Conservation (phyloP, 37 sponge, comb jelly and placozoan genomes). For the Spongia lamella region DNA sequence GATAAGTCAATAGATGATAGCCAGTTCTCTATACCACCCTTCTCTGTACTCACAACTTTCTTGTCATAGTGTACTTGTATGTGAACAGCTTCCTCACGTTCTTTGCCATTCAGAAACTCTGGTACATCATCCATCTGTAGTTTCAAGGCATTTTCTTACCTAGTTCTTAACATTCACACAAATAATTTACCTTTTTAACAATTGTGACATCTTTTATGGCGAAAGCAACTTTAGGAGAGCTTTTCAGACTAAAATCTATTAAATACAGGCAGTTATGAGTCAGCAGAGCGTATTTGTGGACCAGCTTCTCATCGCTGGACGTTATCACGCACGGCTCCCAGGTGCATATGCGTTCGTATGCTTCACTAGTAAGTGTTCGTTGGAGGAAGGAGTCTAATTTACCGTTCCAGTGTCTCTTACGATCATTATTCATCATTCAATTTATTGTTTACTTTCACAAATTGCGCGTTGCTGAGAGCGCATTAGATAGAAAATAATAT, state of each 20-base stretch:
- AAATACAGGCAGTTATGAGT: constrained; percentile 37
- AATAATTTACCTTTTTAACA: constrained; percentile 29
- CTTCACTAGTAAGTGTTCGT: constrained; percentile 20
- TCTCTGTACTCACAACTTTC: neutral
- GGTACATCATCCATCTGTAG: constrained; percentile 50
- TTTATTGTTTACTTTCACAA: neutral
- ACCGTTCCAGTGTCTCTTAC: constrained; percentile 31
- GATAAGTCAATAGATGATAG: neutral
- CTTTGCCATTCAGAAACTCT: constrained; percentile 56
- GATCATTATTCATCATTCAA: neutral
- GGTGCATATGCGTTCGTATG: constrained; percentile 42
- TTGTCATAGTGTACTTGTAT: constrained; percentile 33
- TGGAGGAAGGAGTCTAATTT: constrained; percentile 49
- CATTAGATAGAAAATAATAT: too few species aligned
- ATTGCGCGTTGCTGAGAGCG: too few species aligned
- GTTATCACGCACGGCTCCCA: constrained; percentile 52
- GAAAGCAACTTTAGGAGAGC: constrained; percentile 31
- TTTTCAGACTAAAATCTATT: constrained; percentile 47
- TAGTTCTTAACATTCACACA: neutral
- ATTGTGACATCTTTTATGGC: constrained; percentile 28
- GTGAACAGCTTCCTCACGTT: constrained; percentile 55
- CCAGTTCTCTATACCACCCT: neutral
- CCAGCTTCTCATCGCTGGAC: constrained; percentile 33
- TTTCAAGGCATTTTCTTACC: neutral
- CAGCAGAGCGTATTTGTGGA: constrained; percentile 54